A percentile compares a stretch with the other conserved stretches of the same genome.
Conservation (phyloP, 1,140 invertebrate species). For the Protaetia brevitarsis region DNA sequence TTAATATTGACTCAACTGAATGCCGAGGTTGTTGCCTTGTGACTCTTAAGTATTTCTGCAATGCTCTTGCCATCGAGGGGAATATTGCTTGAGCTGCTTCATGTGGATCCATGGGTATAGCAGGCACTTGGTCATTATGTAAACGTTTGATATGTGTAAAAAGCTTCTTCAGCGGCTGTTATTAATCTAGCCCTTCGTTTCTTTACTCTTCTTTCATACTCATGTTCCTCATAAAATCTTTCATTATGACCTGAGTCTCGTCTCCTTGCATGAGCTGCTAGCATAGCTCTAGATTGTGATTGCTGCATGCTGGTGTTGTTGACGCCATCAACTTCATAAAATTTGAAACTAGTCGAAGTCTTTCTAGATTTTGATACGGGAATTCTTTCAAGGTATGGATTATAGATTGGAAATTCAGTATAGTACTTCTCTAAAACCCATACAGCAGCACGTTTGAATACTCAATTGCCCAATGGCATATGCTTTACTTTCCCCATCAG, state of each 20-base stretch:
- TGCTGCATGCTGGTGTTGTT: slow-evolving; percentile 68
- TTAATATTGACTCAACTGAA: slow-evolving; percentile 84
- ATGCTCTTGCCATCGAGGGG: slow-evolving; percentile 88
- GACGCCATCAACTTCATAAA: slow-evolving; percentile 92
- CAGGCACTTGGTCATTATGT: slow-evolving; percentile 58
- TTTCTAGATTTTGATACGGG: slow-evolving; percentile 81
- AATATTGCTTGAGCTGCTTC: slow-evolving; percentile 97
- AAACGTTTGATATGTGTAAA: slow-evolving; percentile 8
- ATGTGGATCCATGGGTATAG: slow-evolving; percentile 81
- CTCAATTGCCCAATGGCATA: slow-evolving; percentile 90
- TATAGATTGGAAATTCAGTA: slow-evolving; percentile 93
- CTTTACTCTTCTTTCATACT: slow-evolving; percentile 89
- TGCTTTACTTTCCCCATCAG: slow-evolving; percentile 83
- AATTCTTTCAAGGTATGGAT: slow-evolving; percentile 90
- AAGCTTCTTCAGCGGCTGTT: slow-evolving; percentile 3
- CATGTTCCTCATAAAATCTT: slow-evolving; percentile 95
- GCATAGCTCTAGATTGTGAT: slow-evolving; percentile 62
- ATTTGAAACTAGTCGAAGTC: slow-evolving; percentile 83
- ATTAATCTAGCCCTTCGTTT: slow-evolving; percentile 73
- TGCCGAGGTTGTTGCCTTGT: slow-evolving; percentile 94
- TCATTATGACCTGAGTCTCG: slow-evolving; percentile 91
- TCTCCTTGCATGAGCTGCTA: slow-evolving; percentile 67
- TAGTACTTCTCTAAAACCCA: slow-evolving; percentile 95
- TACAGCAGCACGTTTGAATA: slow-evolving; percentile 91
- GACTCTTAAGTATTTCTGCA: slow-evolving; percentile 94